Evolutionary conservation across 2,797 vertebrate species (phyloP).

Genomic region (Bovichtus diacanthus): DNA sequence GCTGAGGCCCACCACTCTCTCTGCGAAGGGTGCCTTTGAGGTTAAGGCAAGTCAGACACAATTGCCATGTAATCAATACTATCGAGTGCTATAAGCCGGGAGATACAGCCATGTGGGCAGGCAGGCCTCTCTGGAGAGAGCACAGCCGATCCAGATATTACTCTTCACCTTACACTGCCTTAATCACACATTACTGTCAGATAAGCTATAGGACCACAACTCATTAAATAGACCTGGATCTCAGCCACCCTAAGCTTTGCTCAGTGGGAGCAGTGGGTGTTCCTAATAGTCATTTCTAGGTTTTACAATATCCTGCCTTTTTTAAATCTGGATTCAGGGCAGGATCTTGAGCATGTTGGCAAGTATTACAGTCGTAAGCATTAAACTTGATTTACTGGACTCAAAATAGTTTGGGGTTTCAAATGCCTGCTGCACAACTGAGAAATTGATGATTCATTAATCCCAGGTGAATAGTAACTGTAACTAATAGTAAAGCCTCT

Average conservation of each 20-base stretch:
- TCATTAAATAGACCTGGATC: constrained; percentile 61
- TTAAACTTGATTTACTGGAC: constrained; percentile 13
- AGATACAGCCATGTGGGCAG: constrained; percentile 56
- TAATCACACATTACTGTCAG: constrained; percentile 72
- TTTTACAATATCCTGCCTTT: constrained; percentile 22
- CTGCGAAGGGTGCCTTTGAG: constrained; percentile 62
- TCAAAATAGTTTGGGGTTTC: constrained; percentile 9
- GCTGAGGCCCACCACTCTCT: constrained; percentile 46
- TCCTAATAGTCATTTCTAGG: constrained; percentile 16
- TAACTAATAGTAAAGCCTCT: background rate
- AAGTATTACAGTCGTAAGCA: constrained; percentile 21
- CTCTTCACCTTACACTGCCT: constrained; percentile 62
- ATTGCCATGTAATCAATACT: constrained; percentile 82
- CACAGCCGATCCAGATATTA: constrained; percentile 59
- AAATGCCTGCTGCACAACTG: background rate
- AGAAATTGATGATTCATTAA: constrained; percentile 1
- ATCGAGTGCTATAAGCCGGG: constrained; percentile 64
- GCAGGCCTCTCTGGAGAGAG: constrained; percentile 41
- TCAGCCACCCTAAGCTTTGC: constrained; percentile 29
- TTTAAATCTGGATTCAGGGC: constrained; percentile 8
- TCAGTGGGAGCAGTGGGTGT: constrained; percentile 29
- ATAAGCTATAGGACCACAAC: constrained; percentile 47
- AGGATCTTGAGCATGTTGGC: constrained; percentile 12
- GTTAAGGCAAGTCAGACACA: constrained; percentile 81
- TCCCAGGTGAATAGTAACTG: background rate